A percentile compares a stretch with the other conserved stretches of the same genome.
Conservation (phyloP, 2,888 invertebrate species). For the Trileptium ribeirensis region DNA sequence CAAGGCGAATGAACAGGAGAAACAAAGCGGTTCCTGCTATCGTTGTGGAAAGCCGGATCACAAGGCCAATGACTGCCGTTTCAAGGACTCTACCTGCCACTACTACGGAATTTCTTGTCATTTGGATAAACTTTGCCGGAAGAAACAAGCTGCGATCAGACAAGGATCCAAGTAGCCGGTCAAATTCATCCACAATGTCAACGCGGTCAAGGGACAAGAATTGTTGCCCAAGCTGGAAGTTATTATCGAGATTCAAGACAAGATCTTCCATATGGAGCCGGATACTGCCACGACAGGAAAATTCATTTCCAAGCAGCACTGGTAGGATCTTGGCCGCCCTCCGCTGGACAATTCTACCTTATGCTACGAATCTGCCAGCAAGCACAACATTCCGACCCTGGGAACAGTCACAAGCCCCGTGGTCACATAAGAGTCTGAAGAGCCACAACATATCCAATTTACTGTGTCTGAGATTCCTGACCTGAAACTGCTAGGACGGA, state of each 20-base stretch:
- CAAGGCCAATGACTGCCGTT: not conserved
- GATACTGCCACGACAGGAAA: constrained; percentile 24
- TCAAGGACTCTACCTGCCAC: not conserved
- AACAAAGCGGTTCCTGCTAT: not conserved
- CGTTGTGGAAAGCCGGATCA: not conserved
- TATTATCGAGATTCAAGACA: constrained; percentile 16
- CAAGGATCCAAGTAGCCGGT: too few species aligned
- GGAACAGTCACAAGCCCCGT: too few species aligned
- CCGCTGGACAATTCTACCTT: too few species aligned
- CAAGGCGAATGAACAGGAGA: too few species aligned
- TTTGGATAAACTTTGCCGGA: constrained; percentile 3
- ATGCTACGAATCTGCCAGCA: too few species aligned
- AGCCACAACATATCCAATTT: constrained; percentile 6
- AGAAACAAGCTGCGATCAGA: too few species aligned
- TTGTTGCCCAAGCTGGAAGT: constrained; percentile 26
- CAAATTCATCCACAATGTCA: not conserved
- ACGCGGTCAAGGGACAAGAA: not conserved
- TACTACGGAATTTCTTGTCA: not conserved
- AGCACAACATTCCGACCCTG: too few species aligned
- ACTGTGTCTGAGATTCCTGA: constrained; percentile 5
- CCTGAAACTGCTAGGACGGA: constrained; percentile 2
- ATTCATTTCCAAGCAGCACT: constrained; percentile 4
- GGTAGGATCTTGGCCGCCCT: constrained; percentile 16
- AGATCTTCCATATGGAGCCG: constrained; percentile 17
- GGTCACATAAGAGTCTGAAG: too few species aligned